Percentiles rank a stretch among this genome's conserved stretches.
These are phyloP conservation scores for Triplophysa bombifrons DNA, from an alignment of 2,797 vertebrate genomes.

Conservation along the genomic window DNA sequence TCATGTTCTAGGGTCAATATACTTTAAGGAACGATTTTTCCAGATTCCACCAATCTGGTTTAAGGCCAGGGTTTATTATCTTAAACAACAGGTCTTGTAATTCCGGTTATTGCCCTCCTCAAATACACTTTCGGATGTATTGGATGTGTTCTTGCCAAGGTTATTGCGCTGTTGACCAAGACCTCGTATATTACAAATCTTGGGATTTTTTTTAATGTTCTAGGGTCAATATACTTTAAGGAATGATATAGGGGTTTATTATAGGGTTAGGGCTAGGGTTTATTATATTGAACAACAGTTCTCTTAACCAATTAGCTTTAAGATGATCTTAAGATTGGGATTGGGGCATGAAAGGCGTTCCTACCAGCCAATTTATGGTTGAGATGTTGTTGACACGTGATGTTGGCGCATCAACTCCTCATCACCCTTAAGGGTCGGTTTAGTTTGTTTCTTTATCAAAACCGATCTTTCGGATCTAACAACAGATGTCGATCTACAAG, in stretches of 20 bases:
- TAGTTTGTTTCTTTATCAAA: background rate
- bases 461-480: background rate
- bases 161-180: conserved; percentile 4
- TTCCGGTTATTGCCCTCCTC: conserved; percentile 29
- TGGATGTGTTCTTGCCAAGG: conserved; percentile 21
- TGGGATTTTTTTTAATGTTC: background rate
- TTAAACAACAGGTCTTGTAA: background rate
- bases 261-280: background rate
- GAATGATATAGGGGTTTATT: too few species aligned
- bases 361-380: background rate
- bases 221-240: background rate
- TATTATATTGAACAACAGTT: background rate
- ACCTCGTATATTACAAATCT: background rate
- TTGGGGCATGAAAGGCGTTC: background rate
- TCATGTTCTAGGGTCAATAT: background rate
- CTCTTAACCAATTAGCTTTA: background rate
- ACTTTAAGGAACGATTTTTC: background rate
- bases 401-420: background rate
- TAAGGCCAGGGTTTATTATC: background rate
- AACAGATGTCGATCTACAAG: background rate
- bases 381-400: background rate
- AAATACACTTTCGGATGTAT: background rate
- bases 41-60: background rate
- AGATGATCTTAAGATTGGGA: background rate
- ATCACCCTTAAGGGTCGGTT: background rate